These are phyloP conservation scores for Pogoniulus pusillus DNA, from an alignment of 2,797 vertebrate species.

Conservation along the genomic window DNA sequence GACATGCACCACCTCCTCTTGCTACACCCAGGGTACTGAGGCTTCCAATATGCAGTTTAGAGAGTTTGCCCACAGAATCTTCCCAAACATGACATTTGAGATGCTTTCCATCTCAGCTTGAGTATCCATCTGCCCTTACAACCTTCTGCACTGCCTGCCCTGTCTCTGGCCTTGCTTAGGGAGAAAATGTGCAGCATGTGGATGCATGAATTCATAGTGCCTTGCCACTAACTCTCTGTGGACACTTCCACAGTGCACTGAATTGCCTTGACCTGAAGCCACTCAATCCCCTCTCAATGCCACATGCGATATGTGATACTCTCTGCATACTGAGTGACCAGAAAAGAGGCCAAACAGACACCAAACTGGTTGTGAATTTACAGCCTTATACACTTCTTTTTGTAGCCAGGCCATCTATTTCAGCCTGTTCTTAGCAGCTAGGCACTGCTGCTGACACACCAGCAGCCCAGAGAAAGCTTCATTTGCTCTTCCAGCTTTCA, in stretches of 20 bases:
- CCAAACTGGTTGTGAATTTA: conserved; percentile 8
- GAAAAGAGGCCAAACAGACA: not conserved
- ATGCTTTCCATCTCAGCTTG: not conserved
- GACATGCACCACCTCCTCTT: not conserved
- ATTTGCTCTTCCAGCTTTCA: conserved; percentile 33
- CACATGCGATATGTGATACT: not conserved
- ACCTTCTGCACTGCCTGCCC: not conserved
- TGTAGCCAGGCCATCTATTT: not conserved
- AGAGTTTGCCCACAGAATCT: not conserved
- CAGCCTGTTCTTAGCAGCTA: not conserved
- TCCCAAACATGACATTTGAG: not conserved
- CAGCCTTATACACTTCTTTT: not conserved
- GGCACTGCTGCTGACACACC: not conserved
- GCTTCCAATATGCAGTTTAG: not conserved
- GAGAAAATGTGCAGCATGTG: not conserved
- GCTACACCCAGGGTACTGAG: too few relatives aligned
- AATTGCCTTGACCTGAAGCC: not conserved
- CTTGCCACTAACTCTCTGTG: not conserved
- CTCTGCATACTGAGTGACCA: not conserved
- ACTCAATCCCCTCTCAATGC: not conserved
- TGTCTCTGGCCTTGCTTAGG: not conserved
- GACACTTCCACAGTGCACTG: not conserved
- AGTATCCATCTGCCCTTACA: not conserved
- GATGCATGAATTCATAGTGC: not conserved
- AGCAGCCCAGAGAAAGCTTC: not conserved